A percentile compares a stretch with the other conserved stretches of the same genome.
phyloP scores from a whole-genome alignment of 1,140 invertebrate species.

The Anoplolepis gracilipes region DNA sequence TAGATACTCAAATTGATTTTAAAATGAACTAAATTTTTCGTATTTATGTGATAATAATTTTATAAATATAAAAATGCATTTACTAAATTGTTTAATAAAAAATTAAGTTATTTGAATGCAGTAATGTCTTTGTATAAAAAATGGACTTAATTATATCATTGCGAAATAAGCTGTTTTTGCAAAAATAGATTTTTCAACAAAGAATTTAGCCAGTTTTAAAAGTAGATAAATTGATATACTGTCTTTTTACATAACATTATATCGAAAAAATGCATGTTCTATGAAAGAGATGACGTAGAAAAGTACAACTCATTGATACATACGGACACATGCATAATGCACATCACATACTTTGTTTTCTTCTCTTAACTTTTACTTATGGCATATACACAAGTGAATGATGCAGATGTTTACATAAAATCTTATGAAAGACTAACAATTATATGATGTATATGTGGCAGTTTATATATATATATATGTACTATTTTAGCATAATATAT shows the following conservation, averaged over 20 bases:
- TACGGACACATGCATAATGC: not conserved
- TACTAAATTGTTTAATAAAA: conserved; percentile 1
- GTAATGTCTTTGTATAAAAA: not conserved
- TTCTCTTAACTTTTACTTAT: not conserved
- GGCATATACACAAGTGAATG: conserved; percentile 11
- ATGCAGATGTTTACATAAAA: conserved; percentile 11
- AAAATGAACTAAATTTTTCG: not conserved
- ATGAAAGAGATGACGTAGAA: conserved; percentile 51
- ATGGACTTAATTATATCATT: not conserved
- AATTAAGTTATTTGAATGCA: not conserved
- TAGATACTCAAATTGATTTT: conserved; percentile 3
- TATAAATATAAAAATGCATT: not conserved
- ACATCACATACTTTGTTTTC: conserved; percentile 9
- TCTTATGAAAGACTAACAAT: conserved; percentile 19
- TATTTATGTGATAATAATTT: not conserved
- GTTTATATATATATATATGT: conserved; percentile 12
- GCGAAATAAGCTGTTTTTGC: not conserved
- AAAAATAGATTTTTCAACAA: not conserved
- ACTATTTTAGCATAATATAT: conserved; percentile 18
- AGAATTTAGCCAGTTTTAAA: conserved; percentile 1
- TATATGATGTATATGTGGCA: conserved; percentile 16
- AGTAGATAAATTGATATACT: conserved; percentile 5
- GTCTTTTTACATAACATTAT: not conserved
- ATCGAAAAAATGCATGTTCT: conserved; percentile 28
- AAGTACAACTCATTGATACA: conserved; percentile 59